Percentiles rank a stretch among this genome's conserved stretches.
phyloP scores from a whole-genome alignment of 1,140 invertebrate genomes.

The Tyrophagus putrescentiae region DNA sequence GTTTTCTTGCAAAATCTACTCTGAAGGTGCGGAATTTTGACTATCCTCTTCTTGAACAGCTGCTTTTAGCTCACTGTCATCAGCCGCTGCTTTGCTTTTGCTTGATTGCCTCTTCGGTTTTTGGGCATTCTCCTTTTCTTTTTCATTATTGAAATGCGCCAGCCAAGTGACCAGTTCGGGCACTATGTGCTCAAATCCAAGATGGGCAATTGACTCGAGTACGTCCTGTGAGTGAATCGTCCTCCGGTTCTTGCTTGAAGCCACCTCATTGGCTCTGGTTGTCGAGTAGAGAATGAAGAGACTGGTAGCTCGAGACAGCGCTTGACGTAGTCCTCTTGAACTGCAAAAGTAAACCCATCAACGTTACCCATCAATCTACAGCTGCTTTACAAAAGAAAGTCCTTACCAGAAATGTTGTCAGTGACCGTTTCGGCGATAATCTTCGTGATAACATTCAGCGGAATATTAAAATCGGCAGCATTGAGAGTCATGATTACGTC shows the following conservation, averaged over 20 bases:
- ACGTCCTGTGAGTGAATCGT: slow-evolving; percentile 11
- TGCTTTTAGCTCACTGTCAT: background rate
- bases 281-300: slow-evolving; percentile 15
- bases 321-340: slow-evolving; percentile 9
- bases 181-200: slow-evolving; percentile 11
- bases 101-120: background rate
- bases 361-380: background rate
- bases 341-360: background rate
- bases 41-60: no score
- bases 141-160: background rate
- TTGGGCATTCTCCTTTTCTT: slow-evolving; percentile 3
- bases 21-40: no score
- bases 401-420: background rate
- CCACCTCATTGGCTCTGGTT: slow-evolving; percentile 7
- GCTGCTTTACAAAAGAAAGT: background rate
- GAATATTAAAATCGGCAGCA: background rate
- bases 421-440: slow-evolving; percentile 5
- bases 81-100: background rate
- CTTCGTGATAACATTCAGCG: slow-evolving; percentile 5
- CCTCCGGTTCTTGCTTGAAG: background rate
- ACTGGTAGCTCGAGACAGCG: background rate
- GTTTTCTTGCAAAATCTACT: no score
- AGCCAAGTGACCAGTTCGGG: background rate
- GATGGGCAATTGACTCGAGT: background rate
- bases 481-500: background rate